Conservation (phyloP, 2,113 vertebrate genomes). For the Australoheros scitulus region DNA sequence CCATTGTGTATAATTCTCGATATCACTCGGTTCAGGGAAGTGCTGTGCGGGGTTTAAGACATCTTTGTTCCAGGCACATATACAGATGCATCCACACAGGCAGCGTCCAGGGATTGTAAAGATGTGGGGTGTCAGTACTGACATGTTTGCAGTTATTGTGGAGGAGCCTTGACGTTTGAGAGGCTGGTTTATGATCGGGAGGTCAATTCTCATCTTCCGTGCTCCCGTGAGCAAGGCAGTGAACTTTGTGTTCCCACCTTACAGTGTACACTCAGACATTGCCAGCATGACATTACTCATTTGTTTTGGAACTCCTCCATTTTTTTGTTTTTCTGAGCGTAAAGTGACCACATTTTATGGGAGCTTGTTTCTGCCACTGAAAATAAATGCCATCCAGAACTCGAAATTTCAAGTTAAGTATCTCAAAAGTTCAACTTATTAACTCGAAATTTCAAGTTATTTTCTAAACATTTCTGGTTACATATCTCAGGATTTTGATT, state of each 20-base stretch:
- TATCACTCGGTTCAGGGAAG: constrained; percentile 31
- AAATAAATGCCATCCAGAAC: too few species aligned
- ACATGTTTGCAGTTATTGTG: constrained; percentile 12
- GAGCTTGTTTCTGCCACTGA: too few species aligned
- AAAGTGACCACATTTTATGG: too few species aligned
- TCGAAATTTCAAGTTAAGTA: too few species aligned
- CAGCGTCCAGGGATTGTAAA: constrained; percentile 11
- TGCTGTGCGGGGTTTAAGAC: constrained; percentile 10
- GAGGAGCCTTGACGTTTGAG: constrained; percentile 17
- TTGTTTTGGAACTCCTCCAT: neutral
- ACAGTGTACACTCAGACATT: neutral
- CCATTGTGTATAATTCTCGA: constrained; percentile 50
- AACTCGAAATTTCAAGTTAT: too few species aligned
- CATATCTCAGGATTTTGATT: too few species aligned
- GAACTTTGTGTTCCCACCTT: neutral
- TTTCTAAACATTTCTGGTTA: too few species aligned
- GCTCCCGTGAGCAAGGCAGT: constrained; percentile 29
- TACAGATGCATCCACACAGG: constrained; percentile 12
- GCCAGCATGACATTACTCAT: neutral
- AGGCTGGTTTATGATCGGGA: constrained; percentile 27
- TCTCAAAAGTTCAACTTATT: too few species aligned
- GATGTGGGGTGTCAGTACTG: constrained; percentile 17
- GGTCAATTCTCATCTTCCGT: constrained; percentile 18
- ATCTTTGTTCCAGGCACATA: neutral
- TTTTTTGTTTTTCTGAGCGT: too few species aligned